Evolutionary conservation across 2,797 vertebrate species (phyloP).

Genomic region (Choloepus didactylus): DNA sequence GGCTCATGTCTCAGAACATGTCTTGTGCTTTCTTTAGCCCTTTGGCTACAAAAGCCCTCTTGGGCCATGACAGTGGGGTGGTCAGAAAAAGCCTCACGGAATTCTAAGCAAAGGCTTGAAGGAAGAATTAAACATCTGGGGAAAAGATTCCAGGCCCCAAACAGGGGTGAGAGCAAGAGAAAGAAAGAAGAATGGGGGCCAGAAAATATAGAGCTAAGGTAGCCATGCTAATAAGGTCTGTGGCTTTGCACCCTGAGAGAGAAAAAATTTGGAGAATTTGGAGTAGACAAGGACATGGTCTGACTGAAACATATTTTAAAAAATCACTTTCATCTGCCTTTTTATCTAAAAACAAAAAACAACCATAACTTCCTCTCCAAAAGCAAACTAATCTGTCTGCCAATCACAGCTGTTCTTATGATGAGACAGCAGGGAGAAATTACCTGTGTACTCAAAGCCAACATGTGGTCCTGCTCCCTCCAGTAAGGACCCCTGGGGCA

Average conservation of each 20-base stretch:
- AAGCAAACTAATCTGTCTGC: background rate
- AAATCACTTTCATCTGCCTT: background rate
- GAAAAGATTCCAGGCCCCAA: background rate
- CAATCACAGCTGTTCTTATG: background rate
- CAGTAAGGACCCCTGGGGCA: background rate
- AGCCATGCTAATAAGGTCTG: background rate
- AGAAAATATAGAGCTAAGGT: accelerated
- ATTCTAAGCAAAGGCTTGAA: background rate
- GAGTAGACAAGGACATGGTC: background rate
- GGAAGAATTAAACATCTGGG: background rate
- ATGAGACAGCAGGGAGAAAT: background rate
- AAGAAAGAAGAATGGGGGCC: background rate
- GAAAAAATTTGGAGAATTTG: background rate
- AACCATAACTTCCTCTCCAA: background rate
- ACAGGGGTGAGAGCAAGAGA: background rate
- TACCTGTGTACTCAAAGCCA: background rate
- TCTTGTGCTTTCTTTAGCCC: no score
- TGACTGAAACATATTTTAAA: background rate
- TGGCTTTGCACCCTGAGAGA: background rate
- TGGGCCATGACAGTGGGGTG: no score
- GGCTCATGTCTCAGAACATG: no score
- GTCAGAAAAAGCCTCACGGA: background rate
- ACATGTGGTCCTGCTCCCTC: background rate
- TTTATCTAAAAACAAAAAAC: background rate
- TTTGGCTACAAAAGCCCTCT: no score